Evolutionary conservation across 2,888 invertebrate species (phyloP).

Genomic region (Leptinotarsa peninsularis): DNA sequence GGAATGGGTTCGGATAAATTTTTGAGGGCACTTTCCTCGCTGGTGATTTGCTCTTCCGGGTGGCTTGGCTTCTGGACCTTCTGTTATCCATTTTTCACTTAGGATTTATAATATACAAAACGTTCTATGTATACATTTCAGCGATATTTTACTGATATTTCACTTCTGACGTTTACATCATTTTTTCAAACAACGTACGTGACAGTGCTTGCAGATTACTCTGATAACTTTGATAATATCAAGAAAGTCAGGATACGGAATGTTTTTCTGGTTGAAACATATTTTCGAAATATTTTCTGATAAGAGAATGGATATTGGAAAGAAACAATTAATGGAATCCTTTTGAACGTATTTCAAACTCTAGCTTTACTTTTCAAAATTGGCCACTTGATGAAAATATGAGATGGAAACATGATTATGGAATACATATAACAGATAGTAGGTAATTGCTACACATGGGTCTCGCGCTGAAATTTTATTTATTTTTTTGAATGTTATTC

Average conservation of each 20-base stretch:
- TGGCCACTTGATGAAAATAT: too few relatives aligned
- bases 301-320: too few relatives aligned
- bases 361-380: too few relatives aligned
- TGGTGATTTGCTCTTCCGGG: constrained; percentile 17
- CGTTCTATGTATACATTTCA: not conserved
- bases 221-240: not conserved
- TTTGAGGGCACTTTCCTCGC: constrained; percentile 30
- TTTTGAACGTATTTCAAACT: too few relatives aligned
- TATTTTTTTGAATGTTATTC: too few relatives aligned
- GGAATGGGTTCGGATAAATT: constrained; percentile 48
- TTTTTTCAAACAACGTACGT: constrained; percentile 8
- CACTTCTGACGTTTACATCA: not conserved
- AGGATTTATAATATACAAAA: constrained; percentile 1
- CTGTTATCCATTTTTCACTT: constrained; percentile 24
- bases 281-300: too few relatives aligned
- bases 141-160: constrained; percentile 13
- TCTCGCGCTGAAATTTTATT: too few relatives aligned
- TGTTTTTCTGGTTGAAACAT: not conserved
- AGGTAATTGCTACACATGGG: too few relatives aligned
- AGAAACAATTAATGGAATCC: too few relatives aligned
- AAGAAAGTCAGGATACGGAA: not conserved
- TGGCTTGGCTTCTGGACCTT: constrained; percentile 26
- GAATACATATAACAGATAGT: too few relatives aligned
- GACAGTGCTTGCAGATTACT: not conserved
- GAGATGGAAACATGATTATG: too few relatives aligned